phyloP scores from a whole-genome alignment of 2,113 vertebrate genomes.

The Oryzias woworae region DNA sequence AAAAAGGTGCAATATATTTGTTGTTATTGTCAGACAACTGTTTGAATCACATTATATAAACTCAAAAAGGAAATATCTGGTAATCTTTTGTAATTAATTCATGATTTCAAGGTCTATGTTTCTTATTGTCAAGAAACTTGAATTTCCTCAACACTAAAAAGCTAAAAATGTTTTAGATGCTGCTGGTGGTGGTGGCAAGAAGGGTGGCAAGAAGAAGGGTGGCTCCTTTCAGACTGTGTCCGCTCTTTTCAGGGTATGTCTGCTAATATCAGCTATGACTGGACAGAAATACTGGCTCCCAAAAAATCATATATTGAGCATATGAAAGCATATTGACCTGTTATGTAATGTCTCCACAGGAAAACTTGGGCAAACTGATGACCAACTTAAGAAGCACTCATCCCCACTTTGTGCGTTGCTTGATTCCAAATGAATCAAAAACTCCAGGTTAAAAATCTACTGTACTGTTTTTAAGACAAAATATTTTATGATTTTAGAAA shows the following conservation, averaged over 20 bases:
- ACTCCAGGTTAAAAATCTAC: conserved; percentile 78
- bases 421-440: conserved; percentile 90
- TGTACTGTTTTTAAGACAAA: background rate
- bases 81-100: too few relatives aligned
- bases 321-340: background rate
- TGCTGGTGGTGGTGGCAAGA: conserved; percentile 48
- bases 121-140: background rate
- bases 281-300: background rate
- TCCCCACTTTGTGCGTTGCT: conserved; percentile 88
- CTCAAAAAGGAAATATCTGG: too few relatives aligned
- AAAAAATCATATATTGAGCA: background rate
- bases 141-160: background rate
- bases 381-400: conserved; percentile 86
- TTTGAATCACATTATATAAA: too few relatives aligned
- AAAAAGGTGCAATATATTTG: too few relatives aligned
- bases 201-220: conserved; percentile 72
- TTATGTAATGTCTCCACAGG: conserved; percentile 64
- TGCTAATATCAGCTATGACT: background rate
- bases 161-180: conserved; percentile 28
- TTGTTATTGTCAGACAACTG: too few relatives aligned
- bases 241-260: conserved; percentile 70
- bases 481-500: too few relatives aligned
- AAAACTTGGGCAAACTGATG: conserved; percentile 91
- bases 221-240: conserved; percentile 75
- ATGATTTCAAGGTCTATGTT: background rate